Base-by-base conservation (phyloP, 2,888 invertebrate genomes). In the Pyrocoelia pectoralis region DNA sequence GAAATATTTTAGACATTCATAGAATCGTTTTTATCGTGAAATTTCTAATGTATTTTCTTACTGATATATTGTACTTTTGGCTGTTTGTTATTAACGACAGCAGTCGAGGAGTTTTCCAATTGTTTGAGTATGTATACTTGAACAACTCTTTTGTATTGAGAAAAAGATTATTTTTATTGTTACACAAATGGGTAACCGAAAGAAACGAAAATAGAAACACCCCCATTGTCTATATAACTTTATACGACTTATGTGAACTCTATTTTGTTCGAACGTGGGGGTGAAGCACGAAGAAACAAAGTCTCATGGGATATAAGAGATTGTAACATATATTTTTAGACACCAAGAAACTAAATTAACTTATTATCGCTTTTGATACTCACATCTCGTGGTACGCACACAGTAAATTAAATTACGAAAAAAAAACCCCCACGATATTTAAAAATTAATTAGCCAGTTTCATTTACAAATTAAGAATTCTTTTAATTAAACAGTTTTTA, bases 1-100 rank as follows among this genome's bases (percentile, higher is more conserved):
- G 56, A 48, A 56, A 56, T 56, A 56, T 56, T 56, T 46, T 17
- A 46, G 48, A 56, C 48, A 56, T 56, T 56, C 56, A 29, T 29
- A 33, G 56, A 17, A 46, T 43, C 46, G 46, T 46, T 46, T 46
- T 46, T 46, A 46, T 46, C 46, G 17, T 1, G 18, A 46, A 46
- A 46, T 46, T 46, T 14, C n/a, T 17, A 46, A 46, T 17, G 17
- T 17, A 17, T 46, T 46, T 46, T 46, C 17, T 10, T 46, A 3
- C 8, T 17, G 17, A 10, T 17, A 46, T 18, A 46, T 46, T 33
- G 33, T 33, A 33, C 33, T 10, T 33, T n/a, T 46, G 46, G 15
- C 10, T 46, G 41, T 46, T 46, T 10, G 14, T 46, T 24, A 6
- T 6, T 5, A 24, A 24, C 24, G 24, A n/a, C n/a, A n/a, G n/a